Conservation (phyloP, 2,888 invertebrate species). For the Drosophila merina region DNA sequence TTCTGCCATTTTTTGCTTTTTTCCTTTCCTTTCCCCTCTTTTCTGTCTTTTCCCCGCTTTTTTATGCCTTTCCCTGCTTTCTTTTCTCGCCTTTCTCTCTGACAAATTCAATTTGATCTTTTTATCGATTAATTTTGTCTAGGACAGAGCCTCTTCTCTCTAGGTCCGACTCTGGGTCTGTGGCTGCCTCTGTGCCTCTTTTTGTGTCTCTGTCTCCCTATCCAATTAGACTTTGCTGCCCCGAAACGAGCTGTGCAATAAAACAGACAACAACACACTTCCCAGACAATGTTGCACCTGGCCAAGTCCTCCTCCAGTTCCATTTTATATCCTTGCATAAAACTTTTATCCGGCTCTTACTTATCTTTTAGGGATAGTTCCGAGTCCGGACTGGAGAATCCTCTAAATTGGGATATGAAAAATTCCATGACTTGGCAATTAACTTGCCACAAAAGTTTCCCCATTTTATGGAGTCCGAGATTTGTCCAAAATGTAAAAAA, state of each 20-base stretch:
- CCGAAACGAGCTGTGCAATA: slow-evolving; percentile 71
- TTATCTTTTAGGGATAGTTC: no score
- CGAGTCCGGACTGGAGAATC: neutral
- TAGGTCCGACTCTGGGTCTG: no score
- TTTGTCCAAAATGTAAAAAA: no score
- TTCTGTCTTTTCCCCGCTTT: no score
- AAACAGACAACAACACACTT: slow-evolving; percentile 47
- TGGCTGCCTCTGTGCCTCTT: neutral
- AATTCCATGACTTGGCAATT: neutral
- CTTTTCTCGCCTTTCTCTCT: neutral
- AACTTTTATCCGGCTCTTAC: neutral
- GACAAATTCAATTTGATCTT: slow-evolving; percentile 50
- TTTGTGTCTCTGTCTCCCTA: slow-evolving; percentile 45
- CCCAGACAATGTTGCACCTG: slow-evolving; percentile 34
- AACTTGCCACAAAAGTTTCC: neutral
- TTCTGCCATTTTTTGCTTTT: no score
- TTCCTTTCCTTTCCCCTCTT: no score
- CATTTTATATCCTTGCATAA: neutral
- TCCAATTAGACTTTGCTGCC: slow-evolving; percentile 69
- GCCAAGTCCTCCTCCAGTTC: neutral
- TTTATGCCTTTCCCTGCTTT: neutral
- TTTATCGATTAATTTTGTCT: slow-evolving; percentile 64
- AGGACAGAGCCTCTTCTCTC: slow-evolving; percentile 11
- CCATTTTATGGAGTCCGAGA: no score
- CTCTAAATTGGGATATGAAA: neutral